These are phyloP conservation scores for Coracopsis vasa DNA, from an alignment of 2,113 vertebrate genomes.

Conservation along the genomic window DNA sequence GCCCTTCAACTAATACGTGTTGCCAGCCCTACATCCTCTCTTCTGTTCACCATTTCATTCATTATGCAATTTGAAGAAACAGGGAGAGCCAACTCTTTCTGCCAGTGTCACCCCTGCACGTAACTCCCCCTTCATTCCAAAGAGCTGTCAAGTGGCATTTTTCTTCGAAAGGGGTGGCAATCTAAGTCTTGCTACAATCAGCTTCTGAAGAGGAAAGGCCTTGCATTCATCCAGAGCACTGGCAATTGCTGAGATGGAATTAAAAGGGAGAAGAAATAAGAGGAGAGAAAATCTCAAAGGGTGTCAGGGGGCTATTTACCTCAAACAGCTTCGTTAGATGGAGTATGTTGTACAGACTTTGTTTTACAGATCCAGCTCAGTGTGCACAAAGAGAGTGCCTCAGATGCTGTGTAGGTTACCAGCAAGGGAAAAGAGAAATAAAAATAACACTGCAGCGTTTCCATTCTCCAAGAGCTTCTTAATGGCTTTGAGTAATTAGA, in stretches of 20 bases:
- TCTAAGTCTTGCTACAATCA: slow-evolving; percentile 37
- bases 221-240: slow-evolving; percentile 27
- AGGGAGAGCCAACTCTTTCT: slow-evolving; percentile 52
- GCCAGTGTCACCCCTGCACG: slow-evolving; percentile 40
- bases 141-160: slow-evolving; percentile 65
- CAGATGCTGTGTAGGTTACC: not conserved
- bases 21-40: slow-evolving; percentile 62
- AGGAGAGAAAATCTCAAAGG: not conserved
- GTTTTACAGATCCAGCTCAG: not conserved
- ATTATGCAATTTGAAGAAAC: slow-evolving; percentile 30
- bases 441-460: not conserved
- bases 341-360: not conserved
- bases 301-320: not conserved
- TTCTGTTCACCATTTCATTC: slow-evolving; percentile 61
- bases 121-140: slow-evolving; percentile 49
- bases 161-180: slow-evolving; percentile 36
- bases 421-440: not conserved
- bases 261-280: slow-evolving; percentile 9
- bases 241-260: not conserved
- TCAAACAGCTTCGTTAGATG: not conserved
- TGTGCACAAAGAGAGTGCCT: not conserved
- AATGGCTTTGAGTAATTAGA: not conserved
- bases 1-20: slow-evolving; percentile 58
- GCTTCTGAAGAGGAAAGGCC: slow-evolving; percentile 30
- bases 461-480: not conserved